Evolutionary conservation across 2,113 vertebrate species (phyloP), one percentile per base, ranked within the genome.

Genomic region (Nettapus auritus): DNA sequence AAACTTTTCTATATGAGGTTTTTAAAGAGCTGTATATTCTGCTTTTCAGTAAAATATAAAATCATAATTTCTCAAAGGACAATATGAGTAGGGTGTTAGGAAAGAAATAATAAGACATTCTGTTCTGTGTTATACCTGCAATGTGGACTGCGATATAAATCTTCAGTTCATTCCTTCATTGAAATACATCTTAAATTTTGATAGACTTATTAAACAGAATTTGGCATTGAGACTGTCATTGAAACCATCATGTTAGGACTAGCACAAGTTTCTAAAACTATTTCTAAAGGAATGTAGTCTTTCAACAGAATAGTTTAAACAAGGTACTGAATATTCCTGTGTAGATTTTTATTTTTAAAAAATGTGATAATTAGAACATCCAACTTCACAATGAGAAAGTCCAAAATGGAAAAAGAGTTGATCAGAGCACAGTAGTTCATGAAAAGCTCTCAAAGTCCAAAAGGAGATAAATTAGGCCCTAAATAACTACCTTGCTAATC

Each of bases 1-100:
- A 78, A 8, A 4, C n/a, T 70, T 80, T 11, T 50, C 0, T 25
- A 23, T 2, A 0, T 46, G 4, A 81, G 4, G 0, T 29, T 83
- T n/a, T 66, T 69, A 40, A 86, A 80, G 53, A 88, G 57, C 4
- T 20, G 7, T 8, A 2, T 40, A 1, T 53, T 90, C 88, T 69
- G 18, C 29, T 62, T 67, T 74, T 59, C 50, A 75, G 28, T 57
- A 57, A 48, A 60, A 7, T 40, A 83, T 3, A 46, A 16, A 75
- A 78, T 25, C 18, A 9, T n/a, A 55, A 16, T 89, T 78, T 84
- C 69, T 84, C 23, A 50, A 81, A 77, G 5, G 23, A 52, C 83
- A 66, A 36, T 38, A 50, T 33, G 31, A 77, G 18, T 17, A 57
- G 13, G 8, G 12, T 79, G 17, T 74, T 59, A 50, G 36, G 52